Conservation (phyloP, 2,797 vertebrate genomes). For the Paguma larvata region DNA sequence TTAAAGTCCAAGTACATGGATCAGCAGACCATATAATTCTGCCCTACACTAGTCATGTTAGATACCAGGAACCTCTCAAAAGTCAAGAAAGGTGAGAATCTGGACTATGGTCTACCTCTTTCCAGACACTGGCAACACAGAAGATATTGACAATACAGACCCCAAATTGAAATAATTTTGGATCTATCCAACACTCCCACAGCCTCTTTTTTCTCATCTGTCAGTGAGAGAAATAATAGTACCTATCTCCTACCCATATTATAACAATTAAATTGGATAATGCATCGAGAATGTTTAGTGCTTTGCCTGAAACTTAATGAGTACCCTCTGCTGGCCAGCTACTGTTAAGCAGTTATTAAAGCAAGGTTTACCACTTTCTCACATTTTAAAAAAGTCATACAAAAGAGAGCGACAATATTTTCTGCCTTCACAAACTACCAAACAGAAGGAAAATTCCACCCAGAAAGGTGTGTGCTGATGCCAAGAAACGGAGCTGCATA, state of each 20-base stretch:
- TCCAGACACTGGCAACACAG: background rate
- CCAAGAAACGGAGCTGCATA: conserved; percentile 69
- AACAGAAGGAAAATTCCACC: conserved; percentile 78
- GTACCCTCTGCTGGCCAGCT: background rate
- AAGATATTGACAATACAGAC: background rate
- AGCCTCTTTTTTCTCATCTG: background rate
- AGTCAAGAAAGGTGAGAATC: background rate
- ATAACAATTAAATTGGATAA: background rate
- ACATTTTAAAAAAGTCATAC: background rate
- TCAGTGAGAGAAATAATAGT: background rate
- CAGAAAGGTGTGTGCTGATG: conserved; percentile 47
- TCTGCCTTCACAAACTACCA: conserved; percentile 62
- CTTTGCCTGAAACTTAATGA: background rate
- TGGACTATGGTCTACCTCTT: background rate
- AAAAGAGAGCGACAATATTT: conserved; percentile 57
- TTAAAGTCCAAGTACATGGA: background rate
- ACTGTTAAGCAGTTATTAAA: background rate
- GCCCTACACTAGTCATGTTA: background rate
- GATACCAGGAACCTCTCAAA: background rate
- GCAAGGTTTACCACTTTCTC: background rate
- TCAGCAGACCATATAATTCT: background rate
- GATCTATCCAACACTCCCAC: no score
- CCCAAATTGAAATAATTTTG: background rate
- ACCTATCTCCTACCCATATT: background rate
- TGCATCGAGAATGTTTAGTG: accelerated